A percentile compares a stretch with the other conserved stretches of the same genome.
Conservation (phyloP, 2,888 invertebrate genomes). For the Carpatolechia fugitivella region DNA sequence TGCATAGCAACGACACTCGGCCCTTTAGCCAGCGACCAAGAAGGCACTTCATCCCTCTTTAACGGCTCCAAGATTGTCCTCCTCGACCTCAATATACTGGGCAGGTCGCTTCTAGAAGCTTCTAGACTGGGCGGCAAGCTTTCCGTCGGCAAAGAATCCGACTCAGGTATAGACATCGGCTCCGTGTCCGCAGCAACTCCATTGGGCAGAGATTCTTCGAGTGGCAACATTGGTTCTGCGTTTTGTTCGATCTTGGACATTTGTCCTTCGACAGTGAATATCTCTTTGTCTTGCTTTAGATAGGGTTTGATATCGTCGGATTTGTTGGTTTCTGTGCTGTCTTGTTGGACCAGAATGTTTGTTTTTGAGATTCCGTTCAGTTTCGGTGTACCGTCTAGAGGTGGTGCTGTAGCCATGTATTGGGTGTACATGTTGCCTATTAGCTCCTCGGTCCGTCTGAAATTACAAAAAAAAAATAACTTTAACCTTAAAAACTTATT, state of each 20-base stretch:
- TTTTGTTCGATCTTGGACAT: slow-evolving; percentile 51
- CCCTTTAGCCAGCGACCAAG: slow-evolving; percentile 71
- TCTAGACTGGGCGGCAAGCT: slow-evolving; percentile 24
- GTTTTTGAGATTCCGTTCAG: slow-evolving; percentile 45
- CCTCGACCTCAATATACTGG: slow-evolving; percentile 53
- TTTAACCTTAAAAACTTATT: not conserved
- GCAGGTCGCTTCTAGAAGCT: slow-evolving; percentile 45
- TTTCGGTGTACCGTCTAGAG: slow-evolving; percentile 53
- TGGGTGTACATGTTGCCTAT: slow-evolving; percentile 77
- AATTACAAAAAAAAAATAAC: slow-evolving; percentile 20
- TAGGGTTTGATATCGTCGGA: slow-evolving; percentile 66
- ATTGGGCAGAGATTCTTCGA: slow-evolving; percentile 16
- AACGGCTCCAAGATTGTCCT: slow-evolving; percentile 69
- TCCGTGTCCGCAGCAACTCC: slow-evolving; percentile 36
- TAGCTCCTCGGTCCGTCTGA: slow-evolving; percentile 81
- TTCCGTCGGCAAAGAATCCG: slow-evolving; percentile 6
- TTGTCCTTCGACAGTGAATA: slow-evolving; percentile 63
- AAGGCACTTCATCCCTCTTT: slow-evolving; percentile 56
- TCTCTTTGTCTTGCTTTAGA: slow-evolving; percentile 43
- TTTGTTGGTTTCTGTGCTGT: slow-evolving; percentile 64
- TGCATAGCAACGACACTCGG: slow-evolving; percentile 63
- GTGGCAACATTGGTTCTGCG: slow-evolving; percentile 38
- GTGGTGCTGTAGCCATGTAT: slow-evolving; percentile 71
- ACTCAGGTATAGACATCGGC: slow-evolving; percentile 15
- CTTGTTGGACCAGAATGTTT: slow-evolving; percentile 51